These are phyloP conservation scores for Pyrgilauda ruficollis DNA, from an alignment of 2,113 vertebrate genomes.

Conservation along the genomic window DNA sequence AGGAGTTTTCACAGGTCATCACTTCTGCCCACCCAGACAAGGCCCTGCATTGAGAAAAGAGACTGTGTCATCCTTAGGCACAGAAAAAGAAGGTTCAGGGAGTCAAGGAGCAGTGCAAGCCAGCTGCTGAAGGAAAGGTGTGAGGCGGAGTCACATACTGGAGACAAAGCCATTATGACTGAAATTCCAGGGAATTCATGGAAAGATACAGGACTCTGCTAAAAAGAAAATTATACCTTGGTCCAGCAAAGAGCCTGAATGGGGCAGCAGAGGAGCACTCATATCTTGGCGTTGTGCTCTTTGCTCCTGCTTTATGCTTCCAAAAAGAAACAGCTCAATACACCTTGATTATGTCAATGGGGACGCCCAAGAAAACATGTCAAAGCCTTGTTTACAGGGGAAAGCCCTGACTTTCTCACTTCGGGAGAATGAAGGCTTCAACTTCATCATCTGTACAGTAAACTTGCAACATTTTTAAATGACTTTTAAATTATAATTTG, in stretches of 20 bases:
- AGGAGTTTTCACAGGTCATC: not conserved
- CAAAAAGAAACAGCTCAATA: not conserved
- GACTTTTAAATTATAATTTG: not conserved
- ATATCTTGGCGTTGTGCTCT: not conserved
- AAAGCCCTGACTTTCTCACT: not conserved
- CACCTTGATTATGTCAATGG: not conserved
- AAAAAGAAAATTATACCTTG: not conserved
- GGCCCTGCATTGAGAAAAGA: too few relatives aligned
- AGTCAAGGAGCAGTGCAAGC: fast-evolving
- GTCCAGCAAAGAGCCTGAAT: not conserved
- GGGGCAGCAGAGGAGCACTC: not conserved
- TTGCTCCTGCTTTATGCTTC: not conserved
- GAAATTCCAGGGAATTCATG: not conserved
- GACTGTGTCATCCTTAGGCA: not conserved
- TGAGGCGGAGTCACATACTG: not conserved
- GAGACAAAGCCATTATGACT: not conserved
- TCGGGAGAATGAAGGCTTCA: not conserved
- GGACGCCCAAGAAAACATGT: not conserved
- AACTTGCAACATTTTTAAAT: not conserved
- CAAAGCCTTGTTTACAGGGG: not conserved
- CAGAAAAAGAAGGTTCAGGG: not conserved
- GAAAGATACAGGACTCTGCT: fast-evolving
- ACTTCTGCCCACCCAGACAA: not conserved
- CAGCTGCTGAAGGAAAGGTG: not conserved
- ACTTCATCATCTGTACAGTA: not conserved